Conservation (phyloP, 1,140 invertebrate species). For the Cotesia typhae region DNA sequence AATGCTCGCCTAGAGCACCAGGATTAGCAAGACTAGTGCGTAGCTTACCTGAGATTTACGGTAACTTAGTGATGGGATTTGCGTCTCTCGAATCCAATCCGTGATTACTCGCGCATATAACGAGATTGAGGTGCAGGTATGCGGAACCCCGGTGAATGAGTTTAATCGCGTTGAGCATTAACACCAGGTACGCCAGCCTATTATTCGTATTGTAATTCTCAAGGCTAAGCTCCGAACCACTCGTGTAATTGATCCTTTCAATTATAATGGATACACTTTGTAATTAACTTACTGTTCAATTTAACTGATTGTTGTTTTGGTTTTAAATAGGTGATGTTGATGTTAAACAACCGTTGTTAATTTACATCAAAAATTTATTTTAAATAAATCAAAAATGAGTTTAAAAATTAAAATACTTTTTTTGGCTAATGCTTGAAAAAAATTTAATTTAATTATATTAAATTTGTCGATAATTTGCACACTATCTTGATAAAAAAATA, state of each 20-base stretch:
- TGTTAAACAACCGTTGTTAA: too few relatives aligned
- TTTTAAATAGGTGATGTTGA: too few relatives aligned
- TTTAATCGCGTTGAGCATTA: slow-evolving; percentile 25
- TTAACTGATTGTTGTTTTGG: too few relatives aligned
- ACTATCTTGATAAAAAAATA: too few relatives aligned
- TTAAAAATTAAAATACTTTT: too few relatives aligned
- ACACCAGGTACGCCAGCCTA: neutral
- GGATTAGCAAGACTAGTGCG: slow-evolving; percentile 32
- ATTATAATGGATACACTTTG: neutral
- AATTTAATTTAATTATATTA: too few relatives aligned
- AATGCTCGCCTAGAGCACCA: neutral
- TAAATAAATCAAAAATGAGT: too few relatives aligned
- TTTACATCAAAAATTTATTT: too few relatives aligned
- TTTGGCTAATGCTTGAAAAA: too few relatives aligned
- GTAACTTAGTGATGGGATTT: slow-evolving; percentile 35
- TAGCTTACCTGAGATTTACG: slow-evolving; percentile 32
- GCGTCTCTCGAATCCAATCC: slow-evolving; percentile 2
- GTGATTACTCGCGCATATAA: slow-evolving; percentile 17
- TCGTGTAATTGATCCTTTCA: slow-evolving; percentile 5
- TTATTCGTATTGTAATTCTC: neutral
- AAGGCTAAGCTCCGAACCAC: neutral
- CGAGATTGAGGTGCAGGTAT: slow-evolving; percentile 27
- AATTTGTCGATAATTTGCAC: too few relatives aligned
- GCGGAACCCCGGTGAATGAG: slow-evolving; percentile 18
- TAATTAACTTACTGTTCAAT: too few relatives aligned